Base-by-base conservation (phyloP, 2,888 invertebrate genomes). In the Acutogordius australiensis region DNA sequence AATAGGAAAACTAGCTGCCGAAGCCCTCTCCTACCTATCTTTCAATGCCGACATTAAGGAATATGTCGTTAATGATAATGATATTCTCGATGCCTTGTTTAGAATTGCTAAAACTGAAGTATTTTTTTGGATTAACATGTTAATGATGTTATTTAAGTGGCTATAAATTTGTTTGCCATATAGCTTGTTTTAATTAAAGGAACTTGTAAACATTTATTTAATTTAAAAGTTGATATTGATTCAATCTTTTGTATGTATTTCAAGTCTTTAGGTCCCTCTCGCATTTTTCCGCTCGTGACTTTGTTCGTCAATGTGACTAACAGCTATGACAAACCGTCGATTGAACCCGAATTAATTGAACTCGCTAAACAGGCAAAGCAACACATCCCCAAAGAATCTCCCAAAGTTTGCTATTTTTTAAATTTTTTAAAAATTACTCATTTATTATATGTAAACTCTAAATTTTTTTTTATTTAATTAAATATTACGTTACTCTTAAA, bases 11-110 rank as follows among this genome's bases (percentile, higher is more conserved):
- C 94, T 91, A 90, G 88, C 91, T 0, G 84, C 86, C 2, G 91
- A 94, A 74, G 91, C 91, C 1, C 76, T 97, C 2, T 88, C 91
- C 0, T 97, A 91, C 69, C 75, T 97, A 2, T 88, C 91, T 0
- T 76, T 97, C 61, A 94, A 99, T 74, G 97, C 90, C 8, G 94
- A 97, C 71, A 88, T 97, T 0, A 97, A 97, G 70, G 94, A 97
- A 70, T 87, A 86, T 70, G 72, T 99, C 45, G 80, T 87, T 57
- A 82, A 84, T 68, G 91, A 97, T 68, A 77, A 67, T 68, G 64
- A 78, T 23, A 84, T 88, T 1, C 74, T 97, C 60, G 78, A 79
- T 67, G 80, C 87, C 1, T 77, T 94, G 61, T 81, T 91, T 66
- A 84, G 86, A 67, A 72, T 94, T 60, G 87, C 88, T 0, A 82